Evolutionary conservation across 2,888 invertebrate genomes (phyloP).

Genomic region (Gasteruption jaculator): DNA sequence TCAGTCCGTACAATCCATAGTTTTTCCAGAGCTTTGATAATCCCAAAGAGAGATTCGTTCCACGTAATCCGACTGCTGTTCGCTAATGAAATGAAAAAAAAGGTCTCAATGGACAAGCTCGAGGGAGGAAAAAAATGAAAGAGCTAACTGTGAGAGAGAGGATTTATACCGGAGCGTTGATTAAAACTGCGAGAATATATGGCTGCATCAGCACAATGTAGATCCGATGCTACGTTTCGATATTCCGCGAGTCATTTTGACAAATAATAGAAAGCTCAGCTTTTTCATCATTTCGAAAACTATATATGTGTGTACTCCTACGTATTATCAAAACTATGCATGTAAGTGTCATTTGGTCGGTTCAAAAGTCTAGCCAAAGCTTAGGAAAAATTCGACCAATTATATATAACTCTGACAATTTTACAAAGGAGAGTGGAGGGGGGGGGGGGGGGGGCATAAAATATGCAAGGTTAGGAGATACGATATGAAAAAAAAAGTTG

Average conservation of each 20-base stretch:
- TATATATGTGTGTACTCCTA: too few species aligned
- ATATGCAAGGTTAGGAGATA: too few species aligned
- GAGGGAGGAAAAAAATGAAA: conserved; percentile 26
- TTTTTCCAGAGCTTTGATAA: conserved; percentile 44
- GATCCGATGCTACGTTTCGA: conserved; percentile 9
- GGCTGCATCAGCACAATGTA: conserved; percentile 34
- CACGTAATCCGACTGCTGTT: conserved; percentile 46
- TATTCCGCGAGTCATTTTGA: conserved; percentile 12
- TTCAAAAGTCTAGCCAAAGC: too few species aligned
- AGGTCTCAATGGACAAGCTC: conserved; percentile 22
- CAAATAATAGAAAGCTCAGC: conserved; percentile 1
- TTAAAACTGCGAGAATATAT: conserved; percentile 45
- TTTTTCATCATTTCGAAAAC: too few species aligned
- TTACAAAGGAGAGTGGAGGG: too few species aligned
- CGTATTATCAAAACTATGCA: too few species aligned
- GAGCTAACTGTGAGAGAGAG: conserved; percentile 39
- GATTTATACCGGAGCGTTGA: conserved; percentile 47
- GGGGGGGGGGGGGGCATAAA: too few species aligned
- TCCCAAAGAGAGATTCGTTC: conserved; percentile 39
- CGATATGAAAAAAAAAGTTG: too few species aligned
- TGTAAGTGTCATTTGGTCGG: too few species aligned
- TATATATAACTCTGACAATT: too few species aligned
- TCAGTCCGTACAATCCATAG: too few species aligned
- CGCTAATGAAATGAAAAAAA: conserved; percentile 48
- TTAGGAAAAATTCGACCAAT: too few species aligned